Evolutionary conservation across 2,888 invertebrate species (phyloP), one percentile per base, ranked within the genome.

Genomic region (Carpatolechia fugitivella): DNA sequence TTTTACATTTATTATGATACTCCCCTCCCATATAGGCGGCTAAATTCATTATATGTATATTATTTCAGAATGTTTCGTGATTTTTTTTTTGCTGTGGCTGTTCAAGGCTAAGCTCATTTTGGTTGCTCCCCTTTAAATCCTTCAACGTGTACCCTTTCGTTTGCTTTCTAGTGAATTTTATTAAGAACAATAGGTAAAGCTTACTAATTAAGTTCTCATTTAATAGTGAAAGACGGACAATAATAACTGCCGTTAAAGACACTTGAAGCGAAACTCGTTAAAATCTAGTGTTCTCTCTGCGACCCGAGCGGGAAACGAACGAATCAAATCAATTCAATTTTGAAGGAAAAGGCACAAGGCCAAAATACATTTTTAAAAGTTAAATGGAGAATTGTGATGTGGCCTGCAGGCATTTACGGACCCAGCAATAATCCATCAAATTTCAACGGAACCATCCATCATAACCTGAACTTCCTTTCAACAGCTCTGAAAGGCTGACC

Each of bases 241-340:
- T 78, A 77, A 80, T 78, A 77, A 81, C 79, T 76, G 78, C 75
- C 78, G 69, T 70, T 60, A 64, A 61, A 72, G 66, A 65, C 70
- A 72, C 82, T 82, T 69, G 71, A 68, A 78, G 74, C 69, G 74
- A 74, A 80, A 79, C 82, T 86, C 83, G 80, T 86, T 86, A 85
- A 81, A 82, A 72, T 82, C 75, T 78, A 84, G 82, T 73, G 78
- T 83, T 64, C 56, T 56, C 61, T 64, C 60, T 61, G 66, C 67
- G 66, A 61, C 54, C 56, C 55, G 58, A 53, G 56, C 52, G 54
- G 57, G 60, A 61, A 58, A 59, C 59, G 60, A 67, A 64, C 68
- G 65, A 66, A 61, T 63, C 57, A 57, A 69, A 65, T 69, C 64
- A 64, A 69, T 65, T 68, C 63, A 64, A 66, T 24, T 57, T 61